phyloP scores from a whole-genome alignment of 1,140 invertebrate genomes.

The Dendroctonus ponderosae region DNA sequence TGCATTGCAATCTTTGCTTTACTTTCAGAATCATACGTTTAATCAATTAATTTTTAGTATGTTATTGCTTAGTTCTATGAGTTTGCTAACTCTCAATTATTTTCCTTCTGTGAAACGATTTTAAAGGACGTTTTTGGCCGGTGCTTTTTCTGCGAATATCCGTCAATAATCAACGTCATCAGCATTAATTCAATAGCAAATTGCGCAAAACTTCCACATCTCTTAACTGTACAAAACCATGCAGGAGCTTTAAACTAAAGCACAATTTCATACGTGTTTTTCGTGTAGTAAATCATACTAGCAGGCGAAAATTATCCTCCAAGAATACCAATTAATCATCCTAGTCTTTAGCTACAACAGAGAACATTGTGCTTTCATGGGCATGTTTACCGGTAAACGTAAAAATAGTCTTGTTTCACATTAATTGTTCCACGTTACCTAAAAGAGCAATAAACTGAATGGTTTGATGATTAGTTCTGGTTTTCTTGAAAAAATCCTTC shows the following conservation, averaged over 20 bases:
- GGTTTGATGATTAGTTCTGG: no score
- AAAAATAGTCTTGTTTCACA: conserved; percentile 13
- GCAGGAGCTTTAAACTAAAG: conserved; percentile 5
- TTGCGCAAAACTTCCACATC: conserved; percentile 10
- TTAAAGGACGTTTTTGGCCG: no score
- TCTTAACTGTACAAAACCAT: conserved; percentile 7
- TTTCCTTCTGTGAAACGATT: no score
- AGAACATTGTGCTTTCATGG: conserved; percentile 28
- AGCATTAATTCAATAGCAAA: background rate
- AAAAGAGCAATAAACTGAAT: conserved; percentile 15
- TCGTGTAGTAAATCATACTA: conserved; percentile 15
- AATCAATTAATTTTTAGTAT: no score
- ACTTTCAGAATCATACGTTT: no score
- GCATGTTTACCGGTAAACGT: conserved; percentile 31
- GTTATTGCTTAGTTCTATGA: no score
- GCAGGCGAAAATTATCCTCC: conserved; percentile 16
- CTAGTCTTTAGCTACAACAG: conserved; percentile 10
- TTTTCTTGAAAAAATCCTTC: no score
- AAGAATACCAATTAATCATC: conserved; percentile 27
- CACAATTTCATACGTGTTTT: conserved; percentile 15
- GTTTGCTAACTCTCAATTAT: no score
- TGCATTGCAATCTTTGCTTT: no score
- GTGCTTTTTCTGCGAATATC: background rate
- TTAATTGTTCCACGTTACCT: conserved; percentile 15
- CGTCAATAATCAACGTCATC: background rate